Evolutionary conservation across 2,888 invertebrate species (phyloP).

Genomic region (Zaprionus lineosus): DNA sequence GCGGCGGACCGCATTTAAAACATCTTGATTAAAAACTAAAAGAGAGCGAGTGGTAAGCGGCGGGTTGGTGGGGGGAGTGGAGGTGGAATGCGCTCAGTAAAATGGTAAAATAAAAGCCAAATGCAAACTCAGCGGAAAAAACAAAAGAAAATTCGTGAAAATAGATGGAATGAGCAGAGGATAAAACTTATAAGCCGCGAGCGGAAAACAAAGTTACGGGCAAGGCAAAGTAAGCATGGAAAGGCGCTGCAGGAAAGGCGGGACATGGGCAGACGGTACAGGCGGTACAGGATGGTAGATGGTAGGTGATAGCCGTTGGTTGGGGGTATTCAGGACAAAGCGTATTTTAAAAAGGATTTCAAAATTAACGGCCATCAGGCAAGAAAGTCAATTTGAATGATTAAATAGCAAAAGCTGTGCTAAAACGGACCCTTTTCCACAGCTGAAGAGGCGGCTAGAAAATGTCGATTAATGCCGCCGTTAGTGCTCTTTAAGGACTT

Average conservation of each 20-base stretch:
- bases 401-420: constrained; percentile 66
- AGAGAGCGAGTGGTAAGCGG: constrained; percentile 29
- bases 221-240: constrained; percentile 20
- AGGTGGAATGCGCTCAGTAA: constrained; percentile 37
- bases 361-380: constrained; percentile 69
- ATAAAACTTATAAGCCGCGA: constrained; percentile 71
- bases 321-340: too few relatives aligned
- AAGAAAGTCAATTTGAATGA: constrained; percentile 74
- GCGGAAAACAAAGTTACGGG: constrained; percentile 60
- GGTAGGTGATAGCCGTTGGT: too few relatives aligned
- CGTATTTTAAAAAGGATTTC: constrained; percentile 66
- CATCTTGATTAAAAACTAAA: constrained; percentile 74
- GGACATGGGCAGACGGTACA: not conserved
- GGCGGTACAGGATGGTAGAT: too few relatives aligned
- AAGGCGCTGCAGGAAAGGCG: too few relatives aligned
- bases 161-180: constrained; percentile 36
- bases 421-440: constrained; percentile 37
- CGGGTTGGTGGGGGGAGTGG: too few relatives aligned
- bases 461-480: constrained; percentile 64
- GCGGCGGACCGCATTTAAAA: constrained; percentile 68
- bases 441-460: constrained; percentile 16
- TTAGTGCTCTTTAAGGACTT: constrained; percentile 57
- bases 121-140: constrained; percentile 67
- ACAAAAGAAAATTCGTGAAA: constrained; percentile 53
- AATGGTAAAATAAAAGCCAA: constrained; percentile 65